These are phyloP conservation scores for Hipparchia sbordonii DNA, from an alignment of 2,888 invertebrate species.

Conservation along the genomic window DNA sequence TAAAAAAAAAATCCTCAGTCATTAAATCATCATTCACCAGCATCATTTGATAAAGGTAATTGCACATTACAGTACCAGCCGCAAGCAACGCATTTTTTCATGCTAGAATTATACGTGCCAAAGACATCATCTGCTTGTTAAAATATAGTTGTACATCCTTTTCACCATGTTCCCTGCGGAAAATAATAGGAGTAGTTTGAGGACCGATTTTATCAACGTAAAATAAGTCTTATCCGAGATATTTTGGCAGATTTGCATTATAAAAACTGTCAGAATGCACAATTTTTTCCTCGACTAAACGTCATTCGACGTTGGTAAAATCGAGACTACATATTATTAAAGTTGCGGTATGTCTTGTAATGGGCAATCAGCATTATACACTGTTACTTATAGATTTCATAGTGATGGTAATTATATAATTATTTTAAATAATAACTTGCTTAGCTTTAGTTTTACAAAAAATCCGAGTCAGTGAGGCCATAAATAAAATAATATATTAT, in stretches of 20 bases:
- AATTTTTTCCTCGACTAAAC: no score
- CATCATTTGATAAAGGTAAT: constrained; percentile 7
- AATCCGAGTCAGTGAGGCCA: constrained; percentile 6
- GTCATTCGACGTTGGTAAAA: no score
- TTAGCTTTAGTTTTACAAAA: not conserved
- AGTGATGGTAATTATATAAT: constrained; percentile 14
- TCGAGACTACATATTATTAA: not conserved
- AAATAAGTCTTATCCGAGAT: no score
- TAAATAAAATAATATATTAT: not conserved
- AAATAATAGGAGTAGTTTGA: no score
- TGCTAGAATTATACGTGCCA: no score
- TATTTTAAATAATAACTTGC: not conserved
- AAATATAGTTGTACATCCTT: no score
- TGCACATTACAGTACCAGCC: not conserved
- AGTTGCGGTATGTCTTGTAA: not conserved
- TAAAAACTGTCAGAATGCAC: no score
- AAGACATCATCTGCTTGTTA: no score
- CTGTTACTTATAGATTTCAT: constrained; percentile 13
- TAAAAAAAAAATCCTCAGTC: constrained; percentile 41
- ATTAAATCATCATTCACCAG: constrained; percentile 1
- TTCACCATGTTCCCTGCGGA: no score
- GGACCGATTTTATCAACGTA: no score
- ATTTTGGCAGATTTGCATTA: no score
- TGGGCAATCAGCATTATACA: not conserved
- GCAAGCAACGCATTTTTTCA: not conserved